Evolutionary conservation across 1,140 invertebrate genomes (phyloP).

Genomic region (Dreissena polymorpha): DNA sequence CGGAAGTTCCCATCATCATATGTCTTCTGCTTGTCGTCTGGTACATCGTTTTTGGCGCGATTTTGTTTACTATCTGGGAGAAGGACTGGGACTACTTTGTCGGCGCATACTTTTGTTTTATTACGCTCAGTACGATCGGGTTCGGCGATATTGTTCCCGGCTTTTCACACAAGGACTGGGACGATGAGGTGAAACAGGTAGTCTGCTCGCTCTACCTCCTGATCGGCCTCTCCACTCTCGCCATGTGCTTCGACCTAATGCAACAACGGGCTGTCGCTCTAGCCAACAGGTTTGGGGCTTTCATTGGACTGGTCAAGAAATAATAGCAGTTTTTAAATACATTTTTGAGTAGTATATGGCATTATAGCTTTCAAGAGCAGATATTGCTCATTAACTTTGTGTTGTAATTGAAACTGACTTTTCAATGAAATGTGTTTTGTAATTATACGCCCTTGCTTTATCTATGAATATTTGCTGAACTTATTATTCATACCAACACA

Average conservation of each 20-base stretch:
- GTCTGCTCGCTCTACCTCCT: conserved; percentile 81
- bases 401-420: no score
- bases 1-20: conserved; percentile 76
- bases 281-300: no score
- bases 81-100: conserved; percentile 94
- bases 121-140: conserved; percentile 90
- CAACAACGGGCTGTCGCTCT: conserved; percentile 87
- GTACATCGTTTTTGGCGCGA: conserved; percentile 78
- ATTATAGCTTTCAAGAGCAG: no score
- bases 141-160: conserved; percentile 98
- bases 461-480: no score
- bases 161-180: conserved; percentile 81
- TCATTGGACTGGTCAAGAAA: no score
- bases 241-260: conserved; percentile 99
- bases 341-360: no score
- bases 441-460: no score
- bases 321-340: no score
- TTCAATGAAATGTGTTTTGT: no score
- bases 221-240: conserved; percentile 97
- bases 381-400: no score
- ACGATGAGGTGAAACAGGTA: conserved; percentile 73
- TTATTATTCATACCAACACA: no score
- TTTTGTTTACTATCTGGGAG: conserved; percentile 78
- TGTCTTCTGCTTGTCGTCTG: conserved; percentile 75
- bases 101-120: conserved; percentile 97